Percentiles rank a stretch among this genome's conserved stretches.
phyloP scores from a whole-genome alignment of 2,113 vertebrate species.

The Crotalus horridus region DNA sequence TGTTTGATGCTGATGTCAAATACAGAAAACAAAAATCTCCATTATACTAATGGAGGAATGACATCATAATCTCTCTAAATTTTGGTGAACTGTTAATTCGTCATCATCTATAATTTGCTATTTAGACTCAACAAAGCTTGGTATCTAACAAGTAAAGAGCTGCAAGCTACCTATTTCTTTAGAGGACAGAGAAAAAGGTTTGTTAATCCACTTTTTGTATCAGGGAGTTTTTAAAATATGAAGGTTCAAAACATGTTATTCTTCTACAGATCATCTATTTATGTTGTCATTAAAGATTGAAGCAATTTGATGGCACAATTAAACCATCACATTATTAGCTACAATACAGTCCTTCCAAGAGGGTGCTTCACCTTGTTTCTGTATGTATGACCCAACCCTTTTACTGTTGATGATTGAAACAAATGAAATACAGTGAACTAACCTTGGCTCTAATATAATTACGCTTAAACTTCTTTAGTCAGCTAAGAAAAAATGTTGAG shows the following conservation, averaged over 20 bases:
- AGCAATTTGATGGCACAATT: background rate
- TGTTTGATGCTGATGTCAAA: background rate
- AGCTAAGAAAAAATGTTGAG: background rate
- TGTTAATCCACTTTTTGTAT: too few relatives aligned
- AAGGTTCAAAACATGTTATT: background rate
- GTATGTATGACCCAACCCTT: background rate
- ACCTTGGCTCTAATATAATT: background rate
- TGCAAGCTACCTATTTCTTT: background rate
- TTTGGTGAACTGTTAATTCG: background rate
- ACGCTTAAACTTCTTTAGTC: background rate
- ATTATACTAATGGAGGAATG: background rate
- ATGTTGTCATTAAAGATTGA: background rate
- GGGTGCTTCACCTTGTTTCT: background rate
- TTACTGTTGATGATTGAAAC: background rate
- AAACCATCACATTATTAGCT: background rate
- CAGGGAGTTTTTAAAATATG: background rate
- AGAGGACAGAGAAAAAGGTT: background rate
- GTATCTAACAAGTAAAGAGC: background rate
- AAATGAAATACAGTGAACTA: background rate
- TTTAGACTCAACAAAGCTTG: background rate
- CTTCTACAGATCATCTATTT: background rate
- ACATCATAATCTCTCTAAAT: background rate
- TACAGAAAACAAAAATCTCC: background rate
- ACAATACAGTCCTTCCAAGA: background rate
- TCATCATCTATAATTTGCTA: background rate